A percentile compares a stretch with the other conserved stretches of the same genome.
phyloP scores from a whole-genome alignment of 2,888 invertebrate species.

The Andrena haemorrhoa region DNA sequence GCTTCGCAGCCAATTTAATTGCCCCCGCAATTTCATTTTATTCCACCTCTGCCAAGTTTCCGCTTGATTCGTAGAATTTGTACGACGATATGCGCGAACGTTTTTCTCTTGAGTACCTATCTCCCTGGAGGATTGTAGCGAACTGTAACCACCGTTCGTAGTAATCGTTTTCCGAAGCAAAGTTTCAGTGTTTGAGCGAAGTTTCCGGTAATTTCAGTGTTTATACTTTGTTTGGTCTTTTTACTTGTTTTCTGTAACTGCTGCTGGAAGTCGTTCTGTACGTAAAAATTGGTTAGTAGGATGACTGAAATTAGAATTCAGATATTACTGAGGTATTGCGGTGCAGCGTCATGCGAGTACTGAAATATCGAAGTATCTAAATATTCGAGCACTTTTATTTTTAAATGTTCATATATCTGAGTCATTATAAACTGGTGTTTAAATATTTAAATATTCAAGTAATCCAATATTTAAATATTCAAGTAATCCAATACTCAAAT shows the following conservation, averaged over 20 bases:
- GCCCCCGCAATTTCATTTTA: constrained; percentile 1
- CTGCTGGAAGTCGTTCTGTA: too few species aligned
- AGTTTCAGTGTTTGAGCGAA: not conserved
- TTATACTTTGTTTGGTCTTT: not conserved
- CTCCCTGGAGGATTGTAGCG: not conserved
- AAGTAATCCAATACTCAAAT: not conserved
- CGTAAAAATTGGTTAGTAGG: too few species aligned
- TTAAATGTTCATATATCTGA: not conserved
- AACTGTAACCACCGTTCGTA: not conserved
- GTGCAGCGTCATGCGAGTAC: not conserved
- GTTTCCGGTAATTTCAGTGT: too few species aligned
- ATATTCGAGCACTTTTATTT: not conserved
- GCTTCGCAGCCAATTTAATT: constrained; percentile 17
- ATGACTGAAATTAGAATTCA: too few species aligned
- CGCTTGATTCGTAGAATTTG: not conserved
- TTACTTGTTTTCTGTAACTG: not conserved
- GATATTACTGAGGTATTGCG: too few species aligned
- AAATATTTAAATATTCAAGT: not conserved
- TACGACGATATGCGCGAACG: not conserved
- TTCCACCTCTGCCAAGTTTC: not conserved
- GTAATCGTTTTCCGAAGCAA: not conserved
- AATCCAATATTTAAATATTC: not conserved
- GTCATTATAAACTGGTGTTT: not conserved
- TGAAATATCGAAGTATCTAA: not conserved
- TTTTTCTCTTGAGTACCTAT: not conserved